Percentiles rank a stretch among this genome's conserved stretches.
Evolutionary conservation across 2,888 invertebrate species (phyloP).

Genomic region (Tetragonisca angustula): DNA sequence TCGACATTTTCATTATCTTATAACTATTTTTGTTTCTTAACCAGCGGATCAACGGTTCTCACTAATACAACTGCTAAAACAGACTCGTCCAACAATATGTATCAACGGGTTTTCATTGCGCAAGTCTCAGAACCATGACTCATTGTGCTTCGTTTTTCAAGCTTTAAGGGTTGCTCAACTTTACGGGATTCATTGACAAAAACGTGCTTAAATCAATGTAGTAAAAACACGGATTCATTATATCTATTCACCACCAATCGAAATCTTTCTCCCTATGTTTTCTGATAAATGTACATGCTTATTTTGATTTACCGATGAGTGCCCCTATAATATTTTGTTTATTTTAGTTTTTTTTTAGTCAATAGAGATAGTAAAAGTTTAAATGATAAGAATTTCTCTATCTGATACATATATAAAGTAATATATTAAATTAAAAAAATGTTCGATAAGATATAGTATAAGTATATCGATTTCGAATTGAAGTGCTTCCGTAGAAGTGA

Average conservation of each 20-base stretch:
- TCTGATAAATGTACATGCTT: not conserved
- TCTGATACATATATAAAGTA: no score
- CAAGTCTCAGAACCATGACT: slow-evolving; percentile 64
- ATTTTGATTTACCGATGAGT: not conserved
- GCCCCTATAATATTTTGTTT: not conserved
- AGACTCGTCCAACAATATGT: slow-evolving; percentile 39
- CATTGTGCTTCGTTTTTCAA: slow-evolving; percentile 35
- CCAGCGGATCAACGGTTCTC: slow-evolving; percentile 42
- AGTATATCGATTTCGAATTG: not conserved
- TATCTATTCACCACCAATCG: not conserved
- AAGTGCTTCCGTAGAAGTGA: slow-evolving; percentile 33
- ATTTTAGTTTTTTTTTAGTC: not conserved
- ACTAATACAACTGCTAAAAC: slow-evolving; percentile 37
- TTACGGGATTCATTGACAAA: slow-evolving; percentile 36
- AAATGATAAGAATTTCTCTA: not conserved
- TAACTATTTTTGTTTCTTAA: slow-evolving; percentile 42
- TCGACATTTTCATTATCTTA: slow-evolving; percentile 18
- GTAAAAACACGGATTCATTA: not conserved
- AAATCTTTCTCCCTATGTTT: not conserved
- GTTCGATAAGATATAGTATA: not conserved
- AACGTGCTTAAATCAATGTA: slow-evolving; percentile 36
- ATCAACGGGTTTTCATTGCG: slow-evolving; percentile 54
- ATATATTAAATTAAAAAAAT: not conserved
- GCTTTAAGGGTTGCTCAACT: slow-evolving; percentile 45
- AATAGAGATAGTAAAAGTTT: not conserved